Base-by-base conservation (phyloP, 1,140 invertebrate genomes). In the Drosophila guanche region DNA sequence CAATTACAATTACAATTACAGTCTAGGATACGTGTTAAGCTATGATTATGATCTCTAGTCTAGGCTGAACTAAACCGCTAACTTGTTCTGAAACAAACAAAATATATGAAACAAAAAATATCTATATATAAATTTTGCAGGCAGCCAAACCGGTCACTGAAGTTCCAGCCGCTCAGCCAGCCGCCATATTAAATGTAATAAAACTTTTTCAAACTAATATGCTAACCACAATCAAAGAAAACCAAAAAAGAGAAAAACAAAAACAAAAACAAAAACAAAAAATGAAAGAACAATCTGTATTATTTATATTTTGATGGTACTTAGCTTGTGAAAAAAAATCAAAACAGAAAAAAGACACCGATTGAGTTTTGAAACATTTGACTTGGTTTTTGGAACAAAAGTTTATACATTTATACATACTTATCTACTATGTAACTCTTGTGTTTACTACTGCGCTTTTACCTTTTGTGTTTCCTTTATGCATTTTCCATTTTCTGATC, bases 91-190 rank as follows among this genome's bases (percentile, higher is more conserved):
- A 72, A 74, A 78, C 77, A 73, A 8, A 33, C 7, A 3, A 33
- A 8, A 37, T 37, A 37, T 37, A 10, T 12, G 12, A 12, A 4
- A 33, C 4, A 37, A 37, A 68, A 79, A 66, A 72, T 81, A 79
- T 79, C 60, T 79, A 86, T 86, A 86, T 81, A 79, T 71, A 80
- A 85, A 90, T 94, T 93, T 94, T 94, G 90, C 94, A 94, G 94
- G 93, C 94, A 92, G 93, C 92, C 92, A 94, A 94, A 92, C 93
- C 93, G 92, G 93, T 93, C 92, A 93, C 92, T 80, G 94, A 94
- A 94, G 93, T 94, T 94, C 93, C 90, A 90, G 92, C 90, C 79
- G 92, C 90, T 80, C 90, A 91, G 86, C 90, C 90, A 90, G 86
- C 90, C 84, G 90, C 90, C 76, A 91, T 91, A 76, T 83, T 91